Evolutionary conservation across 2,113 vertebrate species (phyloP).

Genomic region (Lathamus discolor): DNA sequence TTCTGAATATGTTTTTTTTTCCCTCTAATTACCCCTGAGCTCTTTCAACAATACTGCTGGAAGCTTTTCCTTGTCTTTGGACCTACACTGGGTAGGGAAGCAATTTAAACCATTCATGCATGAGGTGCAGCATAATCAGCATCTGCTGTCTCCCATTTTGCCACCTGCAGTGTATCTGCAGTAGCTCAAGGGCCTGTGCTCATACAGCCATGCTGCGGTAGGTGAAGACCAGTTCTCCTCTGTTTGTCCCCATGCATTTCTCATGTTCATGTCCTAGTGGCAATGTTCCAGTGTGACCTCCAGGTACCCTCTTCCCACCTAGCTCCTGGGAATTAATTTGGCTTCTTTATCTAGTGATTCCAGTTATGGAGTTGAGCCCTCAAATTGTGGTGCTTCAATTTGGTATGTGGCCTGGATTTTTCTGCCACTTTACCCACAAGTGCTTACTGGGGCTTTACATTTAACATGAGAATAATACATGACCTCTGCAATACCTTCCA

Average conservation of each 20-base stretch:
- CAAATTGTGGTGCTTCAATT: background rate
- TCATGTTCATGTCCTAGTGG: background rate
- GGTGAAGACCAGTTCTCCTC: background rate
- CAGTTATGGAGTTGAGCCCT: background rate
- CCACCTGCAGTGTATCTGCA: background rate
- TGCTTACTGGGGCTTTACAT: background rate
- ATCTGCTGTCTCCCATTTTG: conserved; percentile 5
- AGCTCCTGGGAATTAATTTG: background rate
- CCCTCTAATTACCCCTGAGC: background rate
- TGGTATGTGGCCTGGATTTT: background rate
- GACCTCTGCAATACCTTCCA: background rate
- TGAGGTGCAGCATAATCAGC: background rate
- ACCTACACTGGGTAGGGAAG: background rate
- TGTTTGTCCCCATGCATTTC: background rate
- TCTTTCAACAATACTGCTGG: background rate
- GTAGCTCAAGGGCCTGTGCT: background rate
- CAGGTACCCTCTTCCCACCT: background rate
- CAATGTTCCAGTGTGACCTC: background rate
- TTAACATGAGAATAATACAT: background rate
- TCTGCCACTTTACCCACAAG: background rate
- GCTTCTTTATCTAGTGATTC: background rate
- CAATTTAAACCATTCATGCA: conserved; percentile 26
- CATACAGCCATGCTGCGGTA: background rate
- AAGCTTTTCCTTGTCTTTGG: conserved; percentile 25
- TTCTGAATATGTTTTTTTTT: background rate